These are phyloP conservation scores for Heliocidaris erythrogramma DNA, from an alignment of 35 echinoderm and acorn worm species.

Conservation along the genomic window DNA sequence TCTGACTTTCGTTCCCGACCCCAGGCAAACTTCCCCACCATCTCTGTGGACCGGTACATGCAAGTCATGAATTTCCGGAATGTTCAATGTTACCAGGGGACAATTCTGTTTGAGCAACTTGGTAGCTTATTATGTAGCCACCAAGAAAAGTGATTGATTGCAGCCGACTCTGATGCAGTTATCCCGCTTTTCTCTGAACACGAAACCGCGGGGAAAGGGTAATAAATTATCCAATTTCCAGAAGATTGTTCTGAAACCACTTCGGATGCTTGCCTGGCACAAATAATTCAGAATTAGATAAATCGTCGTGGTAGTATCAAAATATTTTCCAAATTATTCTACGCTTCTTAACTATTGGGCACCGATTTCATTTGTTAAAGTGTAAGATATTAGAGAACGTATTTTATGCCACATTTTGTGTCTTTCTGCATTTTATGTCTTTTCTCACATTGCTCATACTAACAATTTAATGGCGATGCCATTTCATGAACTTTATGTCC, in stretches of 20 bases:
- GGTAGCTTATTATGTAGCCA: neutral
- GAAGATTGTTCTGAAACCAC: neutral
- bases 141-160: neutral
- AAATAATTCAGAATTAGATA: neutral
- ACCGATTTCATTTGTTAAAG: neutral
- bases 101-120: neutral
- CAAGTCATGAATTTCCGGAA: neutral
- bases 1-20: neutral
- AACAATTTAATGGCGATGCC: neutral
- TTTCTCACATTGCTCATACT: neutral
- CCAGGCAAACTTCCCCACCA: neutral
- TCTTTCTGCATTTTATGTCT: neutral
- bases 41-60: neutral
- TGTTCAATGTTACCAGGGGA: neutral
- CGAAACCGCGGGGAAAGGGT: neutral
- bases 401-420: too few species aligned
- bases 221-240: slow-evolving; percentile 13
- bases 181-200: neutral
- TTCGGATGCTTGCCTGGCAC: neutral
- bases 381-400: neutral
- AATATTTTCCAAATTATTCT: neutral
- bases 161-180: neutral
- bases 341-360: neutral
- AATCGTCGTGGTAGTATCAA: neutral
- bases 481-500: neutral